A percentile compares a stretch with the other conserved stretches of the same genome.
These are phyloP conservation scores for Danaus chrysippus DNA, from an alignment of 2,888 invertebrate species.

Conservation along the genomic window DNA sequence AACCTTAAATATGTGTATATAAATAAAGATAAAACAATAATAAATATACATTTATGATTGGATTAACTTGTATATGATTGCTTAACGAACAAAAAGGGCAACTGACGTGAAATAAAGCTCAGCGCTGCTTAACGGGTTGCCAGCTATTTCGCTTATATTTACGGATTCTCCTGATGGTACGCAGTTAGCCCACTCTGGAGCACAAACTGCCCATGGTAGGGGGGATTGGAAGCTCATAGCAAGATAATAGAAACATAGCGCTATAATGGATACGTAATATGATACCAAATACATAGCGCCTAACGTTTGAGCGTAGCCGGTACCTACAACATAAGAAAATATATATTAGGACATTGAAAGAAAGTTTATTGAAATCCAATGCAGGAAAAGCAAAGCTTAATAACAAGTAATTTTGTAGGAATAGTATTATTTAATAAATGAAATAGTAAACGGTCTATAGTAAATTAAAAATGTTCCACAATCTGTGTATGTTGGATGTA, in stretches of 20 bases:
- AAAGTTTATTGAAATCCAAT: too few species aligned
- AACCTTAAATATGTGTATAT: too few species aligned
- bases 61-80: too few species aligned
- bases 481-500: too few species aligned
- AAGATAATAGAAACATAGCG: conserved; percentile 85
- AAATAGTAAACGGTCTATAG: too few species aligned
- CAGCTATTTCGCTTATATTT: conserved; percentile 32
- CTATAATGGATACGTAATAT: conserved; percentile 88
- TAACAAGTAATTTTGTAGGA: too few species aligned
- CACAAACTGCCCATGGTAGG: conserved; percentile 86
- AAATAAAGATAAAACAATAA: too few species aligned
- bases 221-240: conserved; percentile 83
- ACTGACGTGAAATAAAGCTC: conserved; percentile 80
- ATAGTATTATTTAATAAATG: too few species aligned
- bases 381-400: too few species aligned
- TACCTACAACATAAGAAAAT: conserved; percentile 66
- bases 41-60: too few species aligned
- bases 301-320: conserved; percentile 83
- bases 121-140: conserved; percentile 72
- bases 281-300: conserved; percentile 82
- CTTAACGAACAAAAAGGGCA: neutral
- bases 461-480: too few species aligned
- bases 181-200: conserved; percentile 74
- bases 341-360: neutral
- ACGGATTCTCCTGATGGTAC: conserved; percentile 56